phyloP scores from a whole-genome alignment of 2,888 invertebrate genomes.

The Dendrolimus houi region DNA sequence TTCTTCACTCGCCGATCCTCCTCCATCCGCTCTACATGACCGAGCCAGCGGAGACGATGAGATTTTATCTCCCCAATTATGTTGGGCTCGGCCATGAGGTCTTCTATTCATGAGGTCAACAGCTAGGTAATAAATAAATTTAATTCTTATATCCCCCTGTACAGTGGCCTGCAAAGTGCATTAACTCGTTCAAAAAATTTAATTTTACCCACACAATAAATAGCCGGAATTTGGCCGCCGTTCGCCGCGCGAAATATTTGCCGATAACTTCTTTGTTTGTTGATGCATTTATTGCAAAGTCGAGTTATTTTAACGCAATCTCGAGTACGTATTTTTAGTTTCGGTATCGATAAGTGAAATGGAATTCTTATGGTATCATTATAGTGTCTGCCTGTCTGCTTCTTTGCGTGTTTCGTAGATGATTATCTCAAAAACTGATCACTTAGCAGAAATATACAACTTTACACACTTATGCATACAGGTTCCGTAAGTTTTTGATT shows the following conservation, averaged over 20 bases:
- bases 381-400: too few relatives aligned
- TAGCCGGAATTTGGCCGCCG: slow-evolving; percentile 44
- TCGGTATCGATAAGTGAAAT: neutral
- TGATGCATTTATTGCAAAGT: slow-evolving; percentile 28
- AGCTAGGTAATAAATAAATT: neutral
- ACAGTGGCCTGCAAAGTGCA: slow-evolving; percentile 41
- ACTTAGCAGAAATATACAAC: too few relatives aligned
- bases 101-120: too few relatives aligned
- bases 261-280: slow-evolving; percentile 26
- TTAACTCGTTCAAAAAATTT: slow-evolving; percentile 54
- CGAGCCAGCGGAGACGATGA: too few relatives aligned
- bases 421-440: too few relatives aligned
- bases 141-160: slow-evolving; percentile 8
- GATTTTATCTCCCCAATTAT: too few relatives aligned
- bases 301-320: slow-evolving; percentile 14
- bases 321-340: neutral
- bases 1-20: too few relatives aligned
- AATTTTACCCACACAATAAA: slow-evolving; percentile 50
- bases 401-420: too few relatives aligned
- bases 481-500: too few relatives aligned
- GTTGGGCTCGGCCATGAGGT: too few relatives aligned
- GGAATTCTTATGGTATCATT: neutral
- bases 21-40: too few relatives aligned
- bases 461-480: too few relatives aligned
- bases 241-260: slow-evolving; percentile 36